These are phyloP conservation scores for Carabus problematicus DNA, from an alignment of 2,888 invertebrate species.

Conservation along the genomic window DNA sequence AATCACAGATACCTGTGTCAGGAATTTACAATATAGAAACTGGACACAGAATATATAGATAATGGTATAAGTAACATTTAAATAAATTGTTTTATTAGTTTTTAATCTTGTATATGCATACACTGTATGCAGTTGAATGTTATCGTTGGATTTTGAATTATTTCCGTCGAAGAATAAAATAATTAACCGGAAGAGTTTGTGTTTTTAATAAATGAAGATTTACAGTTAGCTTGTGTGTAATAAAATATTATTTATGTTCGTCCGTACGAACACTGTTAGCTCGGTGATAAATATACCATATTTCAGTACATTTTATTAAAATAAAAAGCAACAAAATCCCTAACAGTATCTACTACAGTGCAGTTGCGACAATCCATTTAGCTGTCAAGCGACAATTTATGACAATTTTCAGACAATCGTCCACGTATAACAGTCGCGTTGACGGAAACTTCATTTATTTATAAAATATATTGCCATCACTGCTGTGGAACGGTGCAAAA, in stretches of 20 bases:
- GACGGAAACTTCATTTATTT: conserved; percentile 9
- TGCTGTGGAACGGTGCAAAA: too few species aligned
- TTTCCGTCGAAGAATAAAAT: not conserved
- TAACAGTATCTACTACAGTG: conserved; percentile 5
- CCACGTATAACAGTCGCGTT: conserved; percentile 7
- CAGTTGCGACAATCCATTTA: conserved; percentile 18
- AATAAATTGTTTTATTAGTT: too few species aligned
- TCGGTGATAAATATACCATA: not conserved
- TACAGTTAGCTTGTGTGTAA: conserved; percentile 2
- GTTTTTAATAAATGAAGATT: not conserved
- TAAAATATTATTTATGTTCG: conserved; percentile 11
- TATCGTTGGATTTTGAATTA: not conserved
- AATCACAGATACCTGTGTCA: too few species aligned
- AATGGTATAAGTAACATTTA: too few species aligned
- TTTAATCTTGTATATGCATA: too few species aligned
- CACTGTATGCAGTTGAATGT: not conserved
- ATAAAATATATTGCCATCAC: conserved; percentile 10
- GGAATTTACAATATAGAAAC: too few species aligned
- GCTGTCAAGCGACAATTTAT: conserved; percentile 11
- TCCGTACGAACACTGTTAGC: not conserved
- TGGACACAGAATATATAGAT: too few species aligned
- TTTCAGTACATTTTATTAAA: conserved; percentile 14
- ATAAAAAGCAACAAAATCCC: conserved; percentile 4
- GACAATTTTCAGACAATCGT: conserved; percentile 14
- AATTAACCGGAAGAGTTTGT: not conserved